Conservation (phyloP, 2,113 vertebrate species). For the Connochaetes taurinus region DNA sequence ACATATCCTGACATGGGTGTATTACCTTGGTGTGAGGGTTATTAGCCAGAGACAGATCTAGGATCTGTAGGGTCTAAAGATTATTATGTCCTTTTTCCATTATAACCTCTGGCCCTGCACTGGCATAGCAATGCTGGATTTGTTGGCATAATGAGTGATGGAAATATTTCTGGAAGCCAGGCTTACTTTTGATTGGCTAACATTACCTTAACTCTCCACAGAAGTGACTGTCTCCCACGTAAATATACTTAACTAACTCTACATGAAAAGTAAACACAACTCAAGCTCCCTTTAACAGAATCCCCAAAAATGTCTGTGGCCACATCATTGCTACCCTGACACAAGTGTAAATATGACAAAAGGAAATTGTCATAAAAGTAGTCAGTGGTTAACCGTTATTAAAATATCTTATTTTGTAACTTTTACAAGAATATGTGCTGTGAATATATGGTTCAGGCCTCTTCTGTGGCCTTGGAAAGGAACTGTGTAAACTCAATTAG, state of each 20-base stretch:
- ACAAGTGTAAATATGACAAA: background rate
- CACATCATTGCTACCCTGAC: background rate
- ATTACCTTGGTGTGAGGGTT: background rate
- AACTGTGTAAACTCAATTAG: background rate
- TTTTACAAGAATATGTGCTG: background rate
- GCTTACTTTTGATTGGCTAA: slow-evolving; percentile 3
- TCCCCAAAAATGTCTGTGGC: background rate
- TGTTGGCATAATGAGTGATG: background rate
- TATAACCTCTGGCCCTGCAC: background rate
- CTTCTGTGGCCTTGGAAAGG: background rate
- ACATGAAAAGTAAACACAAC: background rate
- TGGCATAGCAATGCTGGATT: background rate
- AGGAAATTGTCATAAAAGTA: background rate
- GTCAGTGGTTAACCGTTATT: background rate
- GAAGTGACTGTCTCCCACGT: background rate
- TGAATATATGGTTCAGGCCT: background rate
- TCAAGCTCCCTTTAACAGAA: background rate
- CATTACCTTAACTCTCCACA: background rate
- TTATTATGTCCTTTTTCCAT: background rate
- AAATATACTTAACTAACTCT: background rate
- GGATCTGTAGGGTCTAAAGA: background rate
- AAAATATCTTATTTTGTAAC: background rate
- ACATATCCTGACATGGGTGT: background rate
- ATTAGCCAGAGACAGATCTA: background rate
- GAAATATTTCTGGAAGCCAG: background rate